Evolutionary conservation across 2,113 vertebrate genomes (phyloP), one percentile per base, ranked within the genome.

Genomic region (Monopterus albus): DNA sequence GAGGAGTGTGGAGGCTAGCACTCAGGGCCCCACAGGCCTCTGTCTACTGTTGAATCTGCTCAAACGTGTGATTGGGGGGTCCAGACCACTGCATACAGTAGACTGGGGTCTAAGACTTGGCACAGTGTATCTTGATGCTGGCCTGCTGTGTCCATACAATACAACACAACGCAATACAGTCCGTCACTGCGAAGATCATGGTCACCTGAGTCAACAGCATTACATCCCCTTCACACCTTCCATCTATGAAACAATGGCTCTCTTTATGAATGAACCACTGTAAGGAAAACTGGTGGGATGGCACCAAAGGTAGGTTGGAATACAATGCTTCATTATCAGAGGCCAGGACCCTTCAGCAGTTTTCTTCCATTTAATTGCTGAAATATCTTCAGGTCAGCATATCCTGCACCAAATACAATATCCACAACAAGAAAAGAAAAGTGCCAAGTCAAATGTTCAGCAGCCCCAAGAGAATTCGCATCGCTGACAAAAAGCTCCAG

Each of bases 91-190:
- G 87, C 92, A 88, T 92, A n/a, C n/a, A n/a, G n/a, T n/a, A 87
- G 85, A 94, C 91, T 89, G 77, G 67, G 83, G 87, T 88, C 87
- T 83, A 84, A 75, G 76, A 66, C 83, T 68, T 77, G 63, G 67
- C 85, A 79, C 53, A 25, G 78, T 65, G 25, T 81, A 81, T 84
- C 70, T 72, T 78, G 89, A 82, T 90, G 87, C 86, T 81, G 81
- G 72, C 95, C 94, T 96, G 94, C 92, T 87, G 94, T 84, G 94
- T 81, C 78, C 86, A 85, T 87, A 96, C 95, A 97, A 95, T 95
- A 58, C 91, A 66, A 75, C 52, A 83, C 82, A 89, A 78, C 81
- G 73, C 70, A 72, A 51, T 43, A 66, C 25, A 72, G 66, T 51
- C 55, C 66, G 65, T 77, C 14, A 10, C 79, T 38, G 33, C 11